A percentile compares a stretch with the other conserved stretches of the same genome.
Conservation (phyloP, 2,797 vertebrate species). For the Megaceryle alcyon region DNA sequence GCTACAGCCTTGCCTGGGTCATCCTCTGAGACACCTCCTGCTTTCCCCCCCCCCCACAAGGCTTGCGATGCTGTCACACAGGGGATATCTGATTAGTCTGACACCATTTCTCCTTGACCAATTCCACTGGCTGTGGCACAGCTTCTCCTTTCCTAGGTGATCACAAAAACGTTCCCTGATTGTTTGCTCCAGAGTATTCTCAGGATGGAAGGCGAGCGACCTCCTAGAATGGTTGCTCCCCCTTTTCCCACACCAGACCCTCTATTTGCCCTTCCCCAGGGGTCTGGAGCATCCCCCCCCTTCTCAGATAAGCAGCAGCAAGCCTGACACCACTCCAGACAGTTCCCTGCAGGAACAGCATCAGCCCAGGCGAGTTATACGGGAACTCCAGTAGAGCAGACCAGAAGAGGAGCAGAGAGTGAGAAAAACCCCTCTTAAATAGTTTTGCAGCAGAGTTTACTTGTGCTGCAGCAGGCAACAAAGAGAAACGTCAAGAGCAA, state of each 20-base stretch:
- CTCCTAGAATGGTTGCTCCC: neutral
- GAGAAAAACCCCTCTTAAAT: neutral
- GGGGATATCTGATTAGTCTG: neutral
- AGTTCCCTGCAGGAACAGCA: neutral
- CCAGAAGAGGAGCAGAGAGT: neutral
- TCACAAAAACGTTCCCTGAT: neutral
- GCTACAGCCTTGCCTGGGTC: neutral
- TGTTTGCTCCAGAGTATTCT: neutral
- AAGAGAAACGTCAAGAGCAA: slow-evolving; percentile 63
- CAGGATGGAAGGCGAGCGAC: neutral
- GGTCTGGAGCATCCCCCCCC: neutral
- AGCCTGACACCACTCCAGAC: neutral
- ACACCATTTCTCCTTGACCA: neutral
- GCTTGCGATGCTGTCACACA: rapidly evolving
- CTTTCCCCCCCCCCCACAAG: neutral
- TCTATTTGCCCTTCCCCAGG: rapidly evolving
- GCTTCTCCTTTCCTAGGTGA: neutral
- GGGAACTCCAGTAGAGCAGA: neutral
- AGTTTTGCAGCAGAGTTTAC: slow-evolving; percentile 28
- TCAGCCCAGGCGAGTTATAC: neutral
- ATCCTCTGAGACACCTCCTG: neutral
- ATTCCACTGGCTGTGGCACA: neutral
- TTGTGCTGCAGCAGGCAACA: slow-evolving; percentile 47
- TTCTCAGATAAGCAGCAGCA: neutral
- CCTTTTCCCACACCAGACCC: neutral